Conservation (phyloP, 2,888 invertebrate species). For the Empis stercorea region DNA sequence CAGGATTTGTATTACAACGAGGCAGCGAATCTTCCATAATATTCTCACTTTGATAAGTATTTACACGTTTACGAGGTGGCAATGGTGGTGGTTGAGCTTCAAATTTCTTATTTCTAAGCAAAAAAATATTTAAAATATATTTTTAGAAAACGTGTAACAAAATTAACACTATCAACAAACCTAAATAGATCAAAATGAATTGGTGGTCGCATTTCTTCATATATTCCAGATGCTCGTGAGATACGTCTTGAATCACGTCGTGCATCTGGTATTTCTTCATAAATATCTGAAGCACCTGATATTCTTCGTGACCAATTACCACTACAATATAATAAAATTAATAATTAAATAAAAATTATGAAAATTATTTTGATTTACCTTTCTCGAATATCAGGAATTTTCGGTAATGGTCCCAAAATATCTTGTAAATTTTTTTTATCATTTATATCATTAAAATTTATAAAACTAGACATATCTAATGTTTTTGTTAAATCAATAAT, state of each 20-base stretch:
- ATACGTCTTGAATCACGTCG: slow-evolving; percentile 19
- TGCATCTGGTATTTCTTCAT: slow-evolving; percentile 33
- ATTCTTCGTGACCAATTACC: slow-evolving; percentile 22
- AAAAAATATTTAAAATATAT: background rate
- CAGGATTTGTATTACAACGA: slow-evolving; percentile 33
- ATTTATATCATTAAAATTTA: background rate
- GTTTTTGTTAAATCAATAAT: background rate
- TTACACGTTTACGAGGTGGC: slow-evolving; percentile 31
- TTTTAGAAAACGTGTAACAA: slow-evolving; percentile 8
- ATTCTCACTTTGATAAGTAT: slow-evolving; percentile 26
- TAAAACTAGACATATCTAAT: slow-evolving; percentile 3
- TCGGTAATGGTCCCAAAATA: slow-evolving; percentile 30
- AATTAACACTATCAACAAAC: background rate
- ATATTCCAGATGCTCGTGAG: slow-evolving; percentile 34
- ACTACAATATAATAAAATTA: slow-evolving; percentile 4
- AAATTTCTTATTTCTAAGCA: background rate
- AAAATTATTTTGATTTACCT: slow-evolving; percentile 7
- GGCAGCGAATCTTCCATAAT: slow-evolving; percentile 21
- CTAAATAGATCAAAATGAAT: background rate
- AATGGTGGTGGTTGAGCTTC: slow-evolving; percentile 18
- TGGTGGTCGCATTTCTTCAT: slow-evolving; percentile 34
- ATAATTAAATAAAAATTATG: background rate
- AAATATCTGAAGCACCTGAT: slow-evolving; percentile 32
- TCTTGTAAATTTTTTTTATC: slow-evolving; percentile 16
- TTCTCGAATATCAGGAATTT: slow-evolving; percentile 25